Conservation (phyloP, 2,797 vertebrate species). For the Danio albolineatus region DNA sequence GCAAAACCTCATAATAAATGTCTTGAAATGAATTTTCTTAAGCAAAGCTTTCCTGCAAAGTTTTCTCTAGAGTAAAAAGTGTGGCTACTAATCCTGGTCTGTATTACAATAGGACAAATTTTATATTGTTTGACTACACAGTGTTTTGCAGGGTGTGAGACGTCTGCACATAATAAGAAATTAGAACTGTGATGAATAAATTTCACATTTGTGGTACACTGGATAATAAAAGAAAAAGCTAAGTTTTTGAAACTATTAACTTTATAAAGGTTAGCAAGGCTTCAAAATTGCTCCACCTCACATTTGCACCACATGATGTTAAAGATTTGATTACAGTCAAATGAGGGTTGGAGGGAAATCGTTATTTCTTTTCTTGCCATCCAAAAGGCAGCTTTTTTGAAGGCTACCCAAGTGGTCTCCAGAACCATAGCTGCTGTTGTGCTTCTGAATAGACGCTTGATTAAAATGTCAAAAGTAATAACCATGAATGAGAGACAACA, state of each 20-base stretch:
- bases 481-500: conserved; percentile 56
- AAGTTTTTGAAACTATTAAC: neutral
- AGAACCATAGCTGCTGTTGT: conserved; percentile 55
- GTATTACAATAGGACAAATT: neutral
- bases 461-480: conserved; percentile 70
- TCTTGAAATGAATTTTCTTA: neutral
- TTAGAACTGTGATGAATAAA: neutral
- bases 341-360: neutral
- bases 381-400: conserved; percentile 18
- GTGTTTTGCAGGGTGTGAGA: neutral
- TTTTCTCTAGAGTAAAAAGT: neutral
- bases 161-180: neutral
- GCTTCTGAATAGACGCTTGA: conserved; percentile 68
- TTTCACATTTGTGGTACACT: neutral
- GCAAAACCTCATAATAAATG: neutral
- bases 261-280: conserved; percentile 9
- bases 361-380: conserved; percentile 15
- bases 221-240: conserved; percentile 2
- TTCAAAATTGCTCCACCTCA: conserved; percentile 15
- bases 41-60: neutral
- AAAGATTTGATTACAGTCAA: conserved; percentile 35
- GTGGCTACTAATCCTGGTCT: neutral
- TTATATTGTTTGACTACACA: conserved; percentile 2
- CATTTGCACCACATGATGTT: conserved; percentile 5
- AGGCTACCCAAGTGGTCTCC: conserved; percentile 38